Evolutionary conservation across 2,113 vertebrate species (phyloP), one percentile per base, ranked within the genome.

Genomic region (Dromiciops gliroides): DNA sequence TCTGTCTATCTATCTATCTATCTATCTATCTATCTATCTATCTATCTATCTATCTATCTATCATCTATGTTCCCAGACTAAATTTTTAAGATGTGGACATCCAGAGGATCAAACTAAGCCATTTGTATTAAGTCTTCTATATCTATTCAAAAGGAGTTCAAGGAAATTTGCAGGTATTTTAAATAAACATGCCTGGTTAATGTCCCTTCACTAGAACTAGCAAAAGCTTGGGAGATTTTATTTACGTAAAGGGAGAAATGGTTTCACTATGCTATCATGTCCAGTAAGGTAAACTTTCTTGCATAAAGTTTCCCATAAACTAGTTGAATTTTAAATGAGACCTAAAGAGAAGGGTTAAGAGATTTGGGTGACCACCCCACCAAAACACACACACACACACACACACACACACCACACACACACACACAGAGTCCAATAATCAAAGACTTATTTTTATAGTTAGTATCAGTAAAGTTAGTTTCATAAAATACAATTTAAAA

Each of bases 101-200:
- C 24, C 93, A 94, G 47, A 24, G 48, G 95, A 96, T 96, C 96
- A 97, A 97, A 98, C 93, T 90, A 98, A 95, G 92, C 90, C 90
- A 95, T 97, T 97, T 94, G 56, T 97, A 94, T 97, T 97, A 93
- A 95, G 94, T 97, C 96, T 98, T 91, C 94, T 96, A 89, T 95
- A 94, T 97, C 96, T 97, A 95, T 96, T 97, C 90, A 96, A 95
- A 95, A 95, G 92, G 95, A 97, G 91, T 94, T 97, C 53, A 95
- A 96, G 93, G 97, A 97, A 93, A 97, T 96, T 95, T 92, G 94
- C 97, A 97, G 93, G 91, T 97, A 97, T 97, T 97, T 97, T 95
- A 97, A 96, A 97, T 96, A 96, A 97, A 96, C 94, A 97, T 51
- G 92, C 48, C 95, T 98, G 95, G 90, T 97, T 94, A 98, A 97